Evolutionary conservation across 2,888 invertebrate species (phyloP), one percentile per base, ranked within the genome.

Genomic region (Abrostola triplasia): DNA sequence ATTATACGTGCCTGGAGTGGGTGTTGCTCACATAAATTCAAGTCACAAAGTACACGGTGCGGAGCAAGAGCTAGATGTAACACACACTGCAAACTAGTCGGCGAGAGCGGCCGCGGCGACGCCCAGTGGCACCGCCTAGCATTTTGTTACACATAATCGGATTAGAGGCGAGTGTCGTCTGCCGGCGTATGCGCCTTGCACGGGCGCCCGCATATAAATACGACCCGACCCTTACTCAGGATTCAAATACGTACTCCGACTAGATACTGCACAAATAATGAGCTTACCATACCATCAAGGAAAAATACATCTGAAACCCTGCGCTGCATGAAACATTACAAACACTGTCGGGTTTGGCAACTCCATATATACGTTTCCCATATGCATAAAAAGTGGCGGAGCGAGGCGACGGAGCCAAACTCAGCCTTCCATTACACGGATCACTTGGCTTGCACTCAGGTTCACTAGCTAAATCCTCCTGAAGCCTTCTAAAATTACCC

Each of bases 101-200:
- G 64, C 68, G 80, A 73, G 59, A 55, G 67, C 56, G 56, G 47
- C 42, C 64, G 63, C 62, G 65, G 53, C 66, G 56, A 74, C 85
- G 83, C 75, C 79, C 82, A 84, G 78, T 82, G 87, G 84, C 82
- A 84, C 84, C 87, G 88, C 73, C 83, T 82, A 89, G 92, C 92
- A 90, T 93, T 93, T 92, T 92, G 93, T 92, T 92, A 90, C 92
- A 90, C 85, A 83, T 92, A 93, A 93, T 92, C 92, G 85, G 92
- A 92, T 93, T 93, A 92, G 85, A 78, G 84, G 85, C 85, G 84
- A 86, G 86, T 86, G 90, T 88, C 89, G 89, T 88, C 88, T 85
- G 86, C 76, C 84, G 80, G 81, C 87, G 87, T 86, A 84, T 88
- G 87, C 88, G 87, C 86, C 87, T 88, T 86, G 85, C 82, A 88